phyloP scores from a whole-genome alignment of 1,140 invertebrate species.

The Rhopalosiphum padi region DNA sequence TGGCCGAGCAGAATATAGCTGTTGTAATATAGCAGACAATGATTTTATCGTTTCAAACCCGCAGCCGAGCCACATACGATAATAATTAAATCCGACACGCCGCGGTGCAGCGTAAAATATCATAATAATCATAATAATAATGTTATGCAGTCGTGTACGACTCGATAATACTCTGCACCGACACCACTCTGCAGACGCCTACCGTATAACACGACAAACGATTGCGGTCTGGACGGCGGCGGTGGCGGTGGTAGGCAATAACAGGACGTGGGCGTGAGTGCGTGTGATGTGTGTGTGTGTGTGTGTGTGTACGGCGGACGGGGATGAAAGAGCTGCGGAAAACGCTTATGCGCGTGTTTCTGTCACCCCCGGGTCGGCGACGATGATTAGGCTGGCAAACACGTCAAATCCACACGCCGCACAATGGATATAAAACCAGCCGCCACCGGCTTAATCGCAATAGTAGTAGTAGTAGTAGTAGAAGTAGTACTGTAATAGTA shows the following conservation, averaged over 20 bases:
- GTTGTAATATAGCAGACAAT: too few species aligned
- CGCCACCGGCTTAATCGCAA: background rate
- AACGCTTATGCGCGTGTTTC: conserved; percentile 46
- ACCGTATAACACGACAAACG: background rate
- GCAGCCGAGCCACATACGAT: too few species aligned
- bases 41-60: too few species aligned
- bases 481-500: too few species aligned
- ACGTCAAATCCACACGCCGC: conserved; percentile 51
- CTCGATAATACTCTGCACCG: background rate
- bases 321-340: background rate
- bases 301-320: too few species aligned
- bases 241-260: background rate
- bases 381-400: conserved; percentile 55
- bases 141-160: background rate
- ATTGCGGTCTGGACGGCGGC: background rate
- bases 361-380: conserved; percentile 14
- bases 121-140: background rate
- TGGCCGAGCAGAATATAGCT: too few species aligned
- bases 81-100: background rate
- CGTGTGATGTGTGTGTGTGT: background rate
- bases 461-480: too few species aligned
- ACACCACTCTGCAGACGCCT: too few species aligned
- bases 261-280: background rate
- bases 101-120: background rate
- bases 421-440: conserved; percentile 29